Evolutionary conservation across 1,140 invertebrate species (phyloP), one percentile per base, ranked within the genome.

Genomic region (Sycobia sp.): DNA sequence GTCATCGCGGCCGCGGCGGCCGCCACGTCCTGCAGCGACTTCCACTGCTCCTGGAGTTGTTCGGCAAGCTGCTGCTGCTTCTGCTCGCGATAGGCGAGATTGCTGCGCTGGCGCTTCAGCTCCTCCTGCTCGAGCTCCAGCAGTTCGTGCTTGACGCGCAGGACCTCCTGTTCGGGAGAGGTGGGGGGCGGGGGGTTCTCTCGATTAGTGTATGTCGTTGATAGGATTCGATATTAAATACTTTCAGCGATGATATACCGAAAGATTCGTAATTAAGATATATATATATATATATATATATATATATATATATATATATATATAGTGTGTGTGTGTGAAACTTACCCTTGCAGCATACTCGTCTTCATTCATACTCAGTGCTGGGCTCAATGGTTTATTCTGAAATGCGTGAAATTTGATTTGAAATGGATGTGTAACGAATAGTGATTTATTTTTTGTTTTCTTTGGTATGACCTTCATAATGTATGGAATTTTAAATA

Each of bases 111-210:
- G 3, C 89, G 81, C 68, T 90, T 87, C n/a, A 91, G 69, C 70
- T 91, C 90, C 76, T 91, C 89, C 74, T 90, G 88, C 75, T 92
- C 89, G 27, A 90, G 71, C 72, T 91, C 89, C 2, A 91, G 71
- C 1, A 91, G 80, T 77, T 92, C 90, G 13, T 89, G 84, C 78
- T 92, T 90, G 39, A 91, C 90, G 65, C 88, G 85, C 38, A 91
- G 77, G 18, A 91, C 89, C 76, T 92, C 89, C 83, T 88, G 73
- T 61, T 56, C 55, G n/a, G n/a, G n/a, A n/a, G n/a, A n/a, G n/a
- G n/a, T n/a, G n/a, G n/a, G n/a, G n/a, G n/a, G n/a, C n/a, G n/a
- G n/a, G n/a, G n/a, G n/a, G n/a, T n/a, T 50, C 36, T 32, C 20
- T 36, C 14, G 18, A 4, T 32, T 5, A 16, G 1, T 16, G 27